Percentiles rank a stretch among this genome's conserved stretches.
Conservation (phyloP, 1,140 invertebrate genomes). For the Lethrus apterus region DNA sequence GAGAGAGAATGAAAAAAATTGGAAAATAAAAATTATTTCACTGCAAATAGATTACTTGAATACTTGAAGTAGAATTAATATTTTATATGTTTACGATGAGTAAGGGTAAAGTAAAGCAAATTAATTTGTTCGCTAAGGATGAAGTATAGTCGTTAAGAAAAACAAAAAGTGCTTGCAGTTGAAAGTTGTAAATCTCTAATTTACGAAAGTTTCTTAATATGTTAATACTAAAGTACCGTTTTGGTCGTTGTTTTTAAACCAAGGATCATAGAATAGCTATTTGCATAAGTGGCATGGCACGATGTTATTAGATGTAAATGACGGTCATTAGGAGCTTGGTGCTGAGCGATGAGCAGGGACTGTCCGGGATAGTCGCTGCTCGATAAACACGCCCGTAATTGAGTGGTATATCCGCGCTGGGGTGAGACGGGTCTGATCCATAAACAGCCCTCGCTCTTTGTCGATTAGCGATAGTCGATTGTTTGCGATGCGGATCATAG, state of each 20-base stretch:
- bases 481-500: constrained; percentile 14
- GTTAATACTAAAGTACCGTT: too few species aligned
- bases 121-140: too few species aligned
- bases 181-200: too few species aligned
- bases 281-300: constrained; percentile 21
- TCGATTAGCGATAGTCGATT: constrained; percentile 17
- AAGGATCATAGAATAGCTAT: background rate
- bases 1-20: too few species aligned
- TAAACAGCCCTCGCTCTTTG: constrained; percentile 15
- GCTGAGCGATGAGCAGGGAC: constrained; percentile 17
- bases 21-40: too few species aligned
- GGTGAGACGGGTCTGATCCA: constrained; percentile 17
- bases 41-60: too few species aligned
- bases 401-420: constrained; percentile 28
- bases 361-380: constrained; percentile 15
- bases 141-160: too few species aligned
- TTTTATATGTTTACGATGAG: too few species aligned
- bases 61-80: too few species aligned
- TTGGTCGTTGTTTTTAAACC: constrained; percentile 3
- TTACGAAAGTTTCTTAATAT: too few species aligned
- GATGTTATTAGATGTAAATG: constrained; percentile 28
- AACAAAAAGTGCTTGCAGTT: too few species aligned
- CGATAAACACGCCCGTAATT: constrained; percentile 32
- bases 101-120: too few species aligned
- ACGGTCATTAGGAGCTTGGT: constrained; percentile 24